Evolutionary conservation across 2,888 invertebrate genomes (phyloP), one percentile per base, ranked within the genome.

Genomic region (Pristionchus entomophagus): DNA sequence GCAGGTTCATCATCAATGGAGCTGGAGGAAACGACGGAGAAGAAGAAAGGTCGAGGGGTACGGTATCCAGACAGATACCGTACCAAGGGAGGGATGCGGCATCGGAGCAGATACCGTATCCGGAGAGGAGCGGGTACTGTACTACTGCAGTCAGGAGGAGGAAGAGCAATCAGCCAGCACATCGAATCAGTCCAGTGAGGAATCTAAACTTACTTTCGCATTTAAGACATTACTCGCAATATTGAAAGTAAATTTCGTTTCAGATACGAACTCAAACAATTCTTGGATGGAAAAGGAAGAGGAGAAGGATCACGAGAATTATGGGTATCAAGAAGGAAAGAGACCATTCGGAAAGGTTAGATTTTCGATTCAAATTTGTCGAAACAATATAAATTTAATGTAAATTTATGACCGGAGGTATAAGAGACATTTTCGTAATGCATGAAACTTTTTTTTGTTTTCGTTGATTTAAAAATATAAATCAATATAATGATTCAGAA

Each of bases 21-120:
- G 73, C 32, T 73, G 73, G 73, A 73, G 73, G 73, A 73, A 73
- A 45, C 73, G 73, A 73, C 73, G 73, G 73, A 73, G 73, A 73
- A 73, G 73, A 45, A 73, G 73, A 73, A 73, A 26, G 41, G n/a
- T 41, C 26, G 45, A 73, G 73, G 41, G 19, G 32, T 19, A 78
- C 19, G 51, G 32, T 32, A 78, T 78, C 78, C 51, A 29, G 49
- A 19, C 6, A 78, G 45, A 51, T 53, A n/a, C n/a, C n/a, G n/a
- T n/a, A n/a, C n/a, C n/a, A n/a, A n/a, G n/a, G 73, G 41, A n/a
- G n/a, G n/a, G 19, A 22, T 19, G 51, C 19, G 51, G 32, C 22
- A 78, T 78, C 78, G 78, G 17, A 29, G 22, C 6, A 78, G 45
- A 51, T 53, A 51, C 77, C 45, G 77, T 45, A 49, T 19, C 14